Percentiles rank a stretch among this genome's conserved stretches.
Conservation (phyloP, 2,888 invertebrate species). For the Pseudococcus viburni region DNA sequence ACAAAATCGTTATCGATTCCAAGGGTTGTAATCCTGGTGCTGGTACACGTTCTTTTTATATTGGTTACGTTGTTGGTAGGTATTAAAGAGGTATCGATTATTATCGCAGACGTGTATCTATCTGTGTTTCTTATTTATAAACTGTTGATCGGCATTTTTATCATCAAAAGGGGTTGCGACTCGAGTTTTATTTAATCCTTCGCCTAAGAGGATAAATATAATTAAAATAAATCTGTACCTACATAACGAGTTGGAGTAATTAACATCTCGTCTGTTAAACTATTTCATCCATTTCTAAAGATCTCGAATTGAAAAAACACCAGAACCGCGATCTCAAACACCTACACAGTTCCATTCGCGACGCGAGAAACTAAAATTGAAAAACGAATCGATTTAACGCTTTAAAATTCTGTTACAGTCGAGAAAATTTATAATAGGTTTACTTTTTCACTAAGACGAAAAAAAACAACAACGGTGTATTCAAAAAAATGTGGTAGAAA, state of each 20-base stretch:
- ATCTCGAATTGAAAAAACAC: background rate
- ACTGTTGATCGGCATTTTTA: slow-evolving; percentile 61
- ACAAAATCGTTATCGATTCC: slow-evolving; percentile 57
- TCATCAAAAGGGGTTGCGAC: slow-evolving; percentile 19
- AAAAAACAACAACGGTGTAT: slow-evolving; percentile 35
- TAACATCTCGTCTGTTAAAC: background rate
- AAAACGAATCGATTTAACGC: slow-evolving; percentile 27
- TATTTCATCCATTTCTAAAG: too few relatives aligned
- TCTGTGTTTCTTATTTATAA: slow-evolving; percentile 56
- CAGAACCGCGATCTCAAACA: background rate
- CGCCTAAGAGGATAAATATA: slow-evolving; percentile 57
- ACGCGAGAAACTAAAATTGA: background rate
- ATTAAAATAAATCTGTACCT: slow-evolving; percentile 16
- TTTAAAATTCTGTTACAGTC: slow-evolving; percentile 53
- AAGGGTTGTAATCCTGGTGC: slow-evolving; percentile 59
- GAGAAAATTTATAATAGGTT: slow-evolving; percentile 55
- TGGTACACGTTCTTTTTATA: slow-evolving; percentile 46
- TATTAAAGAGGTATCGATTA: slow-evolving; percentile 35
- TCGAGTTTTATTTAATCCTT: slow-evolving; percentile 60
- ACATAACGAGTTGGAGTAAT: background rate
- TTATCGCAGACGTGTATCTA: slow-evolving; percentile 4
- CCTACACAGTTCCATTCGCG: background rate
- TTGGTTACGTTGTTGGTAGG: slow-evolving; percentile 18
- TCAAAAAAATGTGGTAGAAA: slow-evolving; percentile 63
- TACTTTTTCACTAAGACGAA: slow-evolving; percentile 50